Evolutionary conservation across 2,797 vertebrate genomes (phyloP), one percentile per base, ranked within the genome.

Genomic region (Ctenochaetus hawaiiensis): DNA sequence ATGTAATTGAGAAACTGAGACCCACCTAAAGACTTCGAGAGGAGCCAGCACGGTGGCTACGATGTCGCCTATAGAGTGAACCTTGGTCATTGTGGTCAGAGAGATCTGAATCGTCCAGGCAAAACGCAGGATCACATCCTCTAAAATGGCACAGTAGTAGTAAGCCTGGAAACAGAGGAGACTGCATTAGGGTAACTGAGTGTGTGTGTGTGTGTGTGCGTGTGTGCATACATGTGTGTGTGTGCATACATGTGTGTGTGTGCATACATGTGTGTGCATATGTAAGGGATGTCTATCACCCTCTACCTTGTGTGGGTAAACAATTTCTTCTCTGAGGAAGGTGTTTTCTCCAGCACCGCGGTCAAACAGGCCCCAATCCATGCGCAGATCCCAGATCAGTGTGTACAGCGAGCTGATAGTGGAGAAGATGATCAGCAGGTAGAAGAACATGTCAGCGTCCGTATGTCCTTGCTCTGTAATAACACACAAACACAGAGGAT

Each of bases 331-430:
- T 65, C 98, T 94, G 81, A 99, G 96, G 89, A 99, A 99, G 77
- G 96, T 98, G 88, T 99, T 98, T 91, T 99, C 98, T 78, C 98
- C 97, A 11, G 98, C 98, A n/a, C 97, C 97, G 22, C 95, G 96
- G 91, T 99, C 98, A 81, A 99, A 99, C 90, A 99, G 96, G 71
- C 98, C 98, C 98, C 98, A 99, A 92, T 99, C 98, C 98, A 99
- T 99, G 87, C 97, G 98, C 88, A 99, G 95, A 86, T 99, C 98
- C 98, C 98, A 99, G 90, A 98, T 98, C 57, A 99, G 97, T 0
- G 97, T 99, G 86, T 99, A 99, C 66, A 97, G 95, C 23, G 98
- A 98, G 93, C 97, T 99, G 95, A 98, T 93, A 72, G 95, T 92
- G 72, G 93, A 97, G 92, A 96, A 98, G 69, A 98, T 83, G 59